A percentile compares a stretch with the other conserved stretches of the same genome.
Conservation (phyloP, 2,888 invertebrate genomes). For the Eremobia ochroleuca region DNA sequence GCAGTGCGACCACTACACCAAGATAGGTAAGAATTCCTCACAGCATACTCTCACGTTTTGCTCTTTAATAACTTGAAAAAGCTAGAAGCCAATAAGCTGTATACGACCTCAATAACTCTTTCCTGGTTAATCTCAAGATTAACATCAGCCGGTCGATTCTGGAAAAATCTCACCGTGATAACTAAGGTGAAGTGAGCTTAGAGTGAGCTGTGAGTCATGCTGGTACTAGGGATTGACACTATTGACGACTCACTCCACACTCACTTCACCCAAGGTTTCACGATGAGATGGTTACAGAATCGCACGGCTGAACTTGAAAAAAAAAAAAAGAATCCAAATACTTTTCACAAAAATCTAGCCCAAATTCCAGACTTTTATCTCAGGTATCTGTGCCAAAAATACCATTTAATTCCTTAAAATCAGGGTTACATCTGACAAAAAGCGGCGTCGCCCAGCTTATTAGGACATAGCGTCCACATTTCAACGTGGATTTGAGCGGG, state of each 20-base stretch:
- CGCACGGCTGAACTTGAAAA: too few species aligned
- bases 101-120: slow-evolving; percentile 21
- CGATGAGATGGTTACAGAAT: too few species aligned
- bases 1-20: too few species aligned
- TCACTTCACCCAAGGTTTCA: too few species aligned
- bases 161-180: too few species aligned
- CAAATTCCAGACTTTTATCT: slow-evolving; percentile 23
- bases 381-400: slow-evolving; percentile 31
- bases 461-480: slow-evolving; percentile 62
- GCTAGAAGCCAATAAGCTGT: slow-evolving; percentile 12
- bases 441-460: slow-evolving; percentile 52
- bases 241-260: too few species aligned
- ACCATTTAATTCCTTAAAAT: slow-evolving; percentile 50
- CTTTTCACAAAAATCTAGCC: slow-evolving; percentile 4
- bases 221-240: too few species aligned
- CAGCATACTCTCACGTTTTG: background rate
- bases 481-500: slow-evolving; percentile 66
- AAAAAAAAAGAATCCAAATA: background rate
- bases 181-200: too few species aligned
- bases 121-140: slow-evolving; percentile 18
- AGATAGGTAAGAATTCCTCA: background rate
- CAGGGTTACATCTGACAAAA: slow-evolving; percentile 50
- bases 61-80: slow-evolving; percentile 11
- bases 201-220: too few species aligned
- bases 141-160: too few species aligned